Percentiles rank a stretch among this genome's conserved stretches.
These are phyloP conservation scores for Patella ulyssiponensis DNA, from an alignment of 2,888 invertebrate genomes.

Conservation along the genomic window DNA sequence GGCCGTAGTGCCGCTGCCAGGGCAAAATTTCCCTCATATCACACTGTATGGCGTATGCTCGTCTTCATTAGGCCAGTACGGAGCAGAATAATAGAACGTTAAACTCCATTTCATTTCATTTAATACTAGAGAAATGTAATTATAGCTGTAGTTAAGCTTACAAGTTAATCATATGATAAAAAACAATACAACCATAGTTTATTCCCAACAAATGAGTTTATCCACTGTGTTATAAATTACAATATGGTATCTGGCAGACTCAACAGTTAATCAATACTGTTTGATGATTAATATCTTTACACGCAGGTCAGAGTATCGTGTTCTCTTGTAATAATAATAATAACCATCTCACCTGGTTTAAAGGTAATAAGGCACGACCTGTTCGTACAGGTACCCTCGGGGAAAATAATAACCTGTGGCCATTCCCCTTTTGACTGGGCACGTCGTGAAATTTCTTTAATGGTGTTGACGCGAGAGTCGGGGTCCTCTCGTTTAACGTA, in stretches of 20 bases:
- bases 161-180: too few species aligned
- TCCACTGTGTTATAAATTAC: not conserved
- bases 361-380: constrained; percentile 82
- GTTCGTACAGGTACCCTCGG: constrained; percentile 97
- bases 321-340: not conserved
- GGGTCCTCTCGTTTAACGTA: constrained; percentile 95
- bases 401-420: constrained; percentile 95
- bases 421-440: constrained; percentile 85
- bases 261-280: too few species aligned
- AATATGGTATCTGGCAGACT: not conserved
- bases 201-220: not conserved
- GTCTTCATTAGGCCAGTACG: too few species aligned
- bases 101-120: too few species aligned
- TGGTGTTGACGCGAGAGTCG: constrained; percentile 90
- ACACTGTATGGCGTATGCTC: too few species aligned
- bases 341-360: constrained; percentile 64
- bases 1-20: too few species aligned
- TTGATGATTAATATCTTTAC: too few species aligned
- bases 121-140: too few species aligned
- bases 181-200: not conserved
- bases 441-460: constrained; percentile 88
- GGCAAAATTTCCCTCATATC: too few species aligned
- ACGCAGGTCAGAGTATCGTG: too few species aligned
- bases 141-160: too few species aligned
- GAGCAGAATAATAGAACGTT: too few species aligned